These are phyloP conservation scores for Prolemur simus DNA, from an alignment of 2,113 vertebrate genomes.

Conservation along the genomic window DNA sequence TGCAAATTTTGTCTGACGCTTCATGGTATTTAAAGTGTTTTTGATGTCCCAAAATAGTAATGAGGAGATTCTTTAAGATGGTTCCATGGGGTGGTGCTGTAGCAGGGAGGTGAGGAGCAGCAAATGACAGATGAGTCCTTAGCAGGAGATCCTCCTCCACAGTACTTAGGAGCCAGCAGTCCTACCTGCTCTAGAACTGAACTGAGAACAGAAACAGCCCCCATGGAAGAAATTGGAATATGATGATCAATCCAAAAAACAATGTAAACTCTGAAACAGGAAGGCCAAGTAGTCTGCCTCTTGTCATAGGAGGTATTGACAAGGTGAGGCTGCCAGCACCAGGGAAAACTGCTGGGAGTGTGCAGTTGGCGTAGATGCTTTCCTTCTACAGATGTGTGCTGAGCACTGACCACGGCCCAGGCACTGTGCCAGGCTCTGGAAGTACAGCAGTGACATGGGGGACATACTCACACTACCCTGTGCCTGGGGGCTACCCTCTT, in stretches of 20 bases:
- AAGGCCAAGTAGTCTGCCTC: background rate
- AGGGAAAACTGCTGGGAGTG: background rate
- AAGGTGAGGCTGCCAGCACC: background rate
- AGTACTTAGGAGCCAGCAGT: background rate
- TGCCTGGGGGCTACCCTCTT: background rate
- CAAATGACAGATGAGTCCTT: background rate
- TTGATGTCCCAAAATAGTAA: slow-evolving; percentile 25
- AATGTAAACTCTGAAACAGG: background rate
- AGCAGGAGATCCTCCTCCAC: background rate
- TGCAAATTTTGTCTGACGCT: slow-evolving; percentile 56
- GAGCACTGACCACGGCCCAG: background rate
- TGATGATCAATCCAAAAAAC: background rate
- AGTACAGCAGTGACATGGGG: background rate
- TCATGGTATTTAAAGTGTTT: slow-evolving; percentile 41
- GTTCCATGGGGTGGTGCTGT: background rate
- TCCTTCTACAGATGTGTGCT: background rate
- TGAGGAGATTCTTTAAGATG: background rate
- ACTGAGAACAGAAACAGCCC: background rate
- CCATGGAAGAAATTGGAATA: background rate
- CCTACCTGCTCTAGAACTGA: background rate
- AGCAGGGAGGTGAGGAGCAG: background rate
- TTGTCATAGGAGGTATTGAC: background rate
- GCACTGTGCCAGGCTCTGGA: fast-evolving
- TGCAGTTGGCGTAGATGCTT: background rate
- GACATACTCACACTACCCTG: background rate